Conservation (phyloP, 1,140 invertebrate genomes). For the Probaryconus sp. region DNA sequence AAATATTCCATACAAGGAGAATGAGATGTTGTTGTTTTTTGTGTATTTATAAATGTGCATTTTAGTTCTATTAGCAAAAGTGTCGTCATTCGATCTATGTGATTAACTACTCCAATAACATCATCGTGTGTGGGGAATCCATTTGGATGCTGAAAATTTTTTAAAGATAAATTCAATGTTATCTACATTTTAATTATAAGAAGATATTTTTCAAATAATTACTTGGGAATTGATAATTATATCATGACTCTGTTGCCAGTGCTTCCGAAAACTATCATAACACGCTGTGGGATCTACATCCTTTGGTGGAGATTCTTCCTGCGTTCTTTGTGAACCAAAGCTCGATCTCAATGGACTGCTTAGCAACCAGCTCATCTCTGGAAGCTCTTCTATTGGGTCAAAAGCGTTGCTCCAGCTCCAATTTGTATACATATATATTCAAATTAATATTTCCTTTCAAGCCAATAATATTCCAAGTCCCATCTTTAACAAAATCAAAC, state of each 20-base stretch:
- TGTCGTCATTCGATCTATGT: conserved; percentile 94
- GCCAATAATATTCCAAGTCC: conserved; percentile 28
- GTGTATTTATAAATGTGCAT: conserved; percentile 73
- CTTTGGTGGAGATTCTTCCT: conserved; percentile 76
- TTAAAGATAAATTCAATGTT: conserved; percentile 7
- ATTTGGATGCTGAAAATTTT: conserved; percentile 71
- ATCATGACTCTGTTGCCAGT: conserved; percentile 94
- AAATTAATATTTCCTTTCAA: conserved; percentile 9
- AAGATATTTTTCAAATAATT: conserved; percentile 8
- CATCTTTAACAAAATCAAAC: conserved; percentile 41
- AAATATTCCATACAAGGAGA: conserved; percentile 87
- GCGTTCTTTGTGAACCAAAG: conserved; percentile 76
- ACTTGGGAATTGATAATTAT: conserved; percentile 87
- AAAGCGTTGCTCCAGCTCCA: conserved; percentile 36
- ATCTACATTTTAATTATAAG: too few species aligned
- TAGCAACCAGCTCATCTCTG: conserved; percentile 83
- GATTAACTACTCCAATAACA: conserved; percentile 92
- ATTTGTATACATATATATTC: conserved; percentile 50
- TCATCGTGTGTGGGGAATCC: conserved; percentile 85
- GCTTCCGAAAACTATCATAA: conserved; percentile 95
- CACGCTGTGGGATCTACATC: conserved; percentile 87
- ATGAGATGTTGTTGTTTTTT: conserved; percentile 75
- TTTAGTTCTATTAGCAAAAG: conserved; percentile 90
- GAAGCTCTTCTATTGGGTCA: conserved; percentile 43
- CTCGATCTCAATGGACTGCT: conserved; percentile 80